Base-by-base conservation (phyloP, 2,888 invertebrate species). In the Tricholauxania praeusta region DNA sequence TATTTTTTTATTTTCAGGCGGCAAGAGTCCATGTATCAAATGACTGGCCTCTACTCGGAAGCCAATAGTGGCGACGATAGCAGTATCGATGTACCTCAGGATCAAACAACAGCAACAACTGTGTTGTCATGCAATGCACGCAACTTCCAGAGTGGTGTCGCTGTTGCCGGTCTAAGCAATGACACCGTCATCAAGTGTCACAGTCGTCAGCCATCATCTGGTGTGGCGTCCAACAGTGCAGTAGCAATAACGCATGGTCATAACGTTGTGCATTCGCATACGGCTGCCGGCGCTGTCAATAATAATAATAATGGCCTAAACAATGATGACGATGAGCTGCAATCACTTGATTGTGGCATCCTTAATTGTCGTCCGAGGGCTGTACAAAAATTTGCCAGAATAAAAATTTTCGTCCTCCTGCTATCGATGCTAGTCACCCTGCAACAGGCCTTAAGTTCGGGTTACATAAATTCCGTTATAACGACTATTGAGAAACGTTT, bases 401-500 rank as follows among this genome's bases (percentile, higher is more conserved):
- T 97, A 86, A 96, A 95, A 93, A 94, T 95, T 85, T 96, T 96
- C 88, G 96, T 96, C 85, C 91, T 95, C 87, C 91, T 96, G 83
- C 91, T 96, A 80, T 96, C 96, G 85, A 92, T 96, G 89, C 92
- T 96, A 85, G 96, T 96, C 82, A 96, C 96, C 81, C 90, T 96
- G 79, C 96, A 96, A 86, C 96, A 96, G 88, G 96, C 95, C 28
- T 89, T 96, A 78, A 95, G 96, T 87, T 96, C 96, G 76, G 96
- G 96, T 79, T 96, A 96, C 87, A 95, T 96, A 80, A 96, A 96
- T 89, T 96, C 96, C 87, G 97, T 98, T 88, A 97, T 98, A 87
- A 97, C 97, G 79, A 98, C 97, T 72, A 97, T 98, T 83, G 97
- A 98, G 89, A 97, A 97, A 88, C 93, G 97, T 78, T 94, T 94